Conservation (phyloP, 2,113 vertebrate genomes). For the Okapia johnstoni region DNA sequence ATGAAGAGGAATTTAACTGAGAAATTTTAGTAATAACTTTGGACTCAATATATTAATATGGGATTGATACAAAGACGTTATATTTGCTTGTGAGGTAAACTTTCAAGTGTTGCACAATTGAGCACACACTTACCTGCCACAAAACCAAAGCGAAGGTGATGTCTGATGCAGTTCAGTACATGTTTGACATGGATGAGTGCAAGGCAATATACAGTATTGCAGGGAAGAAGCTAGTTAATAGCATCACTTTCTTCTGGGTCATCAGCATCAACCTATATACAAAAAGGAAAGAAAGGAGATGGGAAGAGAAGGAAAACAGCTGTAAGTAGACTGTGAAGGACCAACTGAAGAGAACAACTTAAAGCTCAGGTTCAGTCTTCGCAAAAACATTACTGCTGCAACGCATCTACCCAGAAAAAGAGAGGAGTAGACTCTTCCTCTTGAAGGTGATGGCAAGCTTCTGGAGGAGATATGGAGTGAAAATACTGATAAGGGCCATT, state of each 20-base stretch:
- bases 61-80: background rate
- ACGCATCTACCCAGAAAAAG: rapidly evolving
- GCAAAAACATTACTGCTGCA: background rate
- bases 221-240: background rate
- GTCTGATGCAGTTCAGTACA: rapidly evolving
- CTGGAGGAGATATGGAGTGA: background rate
- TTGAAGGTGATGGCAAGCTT: background rate
- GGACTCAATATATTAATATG: background rate
- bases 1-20: background rate
- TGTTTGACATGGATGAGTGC: too few species aligned
- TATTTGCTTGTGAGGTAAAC: background rate
- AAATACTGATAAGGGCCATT: background rate
- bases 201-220: rapidly evolving
- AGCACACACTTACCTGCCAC: background rate
- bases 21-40: background rate
- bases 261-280: background rate
- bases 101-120: background rate
- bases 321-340: background rate
- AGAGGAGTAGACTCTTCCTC: background rate
- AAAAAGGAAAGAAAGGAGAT: background rate
- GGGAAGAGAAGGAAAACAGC: background rate
- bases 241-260: background rate
- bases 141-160: background rate
- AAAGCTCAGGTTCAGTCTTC: background rate
- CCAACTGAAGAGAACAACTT: background rate